Percentiles rank a stretch among this genome's conserved stretches.
Evolutionary conservation across 2,113 vertebrate genomes (phyloP).

Genomic region (Dasypus novemcinctus): DNA sequence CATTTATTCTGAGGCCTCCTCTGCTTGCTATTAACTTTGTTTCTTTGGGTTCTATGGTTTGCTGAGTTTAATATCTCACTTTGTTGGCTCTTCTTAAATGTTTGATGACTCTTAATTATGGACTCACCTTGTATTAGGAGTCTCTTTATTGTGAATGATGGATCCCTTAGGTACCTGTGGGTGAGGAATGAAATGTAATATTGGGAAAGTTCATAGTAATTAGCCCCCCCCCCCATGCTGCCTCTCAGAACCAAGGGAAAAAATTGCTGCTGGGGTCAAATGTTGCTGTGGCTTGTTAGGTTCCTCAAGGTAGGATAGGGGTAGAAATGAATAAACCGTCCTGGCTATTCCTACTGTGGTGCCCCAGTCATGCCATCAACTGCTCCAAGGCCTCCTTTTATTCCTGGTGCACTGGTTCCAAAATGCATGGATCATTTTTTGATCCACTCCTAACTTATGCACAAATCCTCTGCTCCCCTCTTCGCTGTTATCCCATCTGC

Average conservation of each 20-base stretch:
- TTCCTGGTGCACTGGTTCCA: background rate
- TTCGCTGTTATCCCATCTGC: background rate
- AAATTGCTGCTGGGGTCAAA: background rate
- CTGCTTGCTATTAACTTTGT: background rate
- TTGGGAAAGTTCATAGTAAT: background rate
- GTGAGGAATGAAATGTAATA: background rate
- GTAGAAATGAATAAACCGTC: background rate
- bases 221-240: background rate
- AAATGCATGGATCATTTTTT: background rate
- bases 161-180: background rate
- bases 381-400: background rate
- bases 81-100: background rate
- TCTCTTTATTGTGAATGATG: background rate
- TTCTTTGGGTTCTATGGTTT: background rate
- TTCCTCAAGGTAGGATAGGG: background rate
- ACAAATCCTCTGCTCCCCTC: background rate
- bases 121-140: background rate
- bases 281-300: background rate
- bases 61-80: background rate
- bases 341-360: background rate
- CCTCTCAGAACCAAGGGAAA: background rate
- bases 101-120: background rate
- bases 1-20: background rate
- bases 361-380: background rate
- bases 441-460: background rate